These are phyloP conservation scores for Murina feae DNA, from an alignment of 2,113 vertebrate species.

Conservation along the genomic window DNA sequence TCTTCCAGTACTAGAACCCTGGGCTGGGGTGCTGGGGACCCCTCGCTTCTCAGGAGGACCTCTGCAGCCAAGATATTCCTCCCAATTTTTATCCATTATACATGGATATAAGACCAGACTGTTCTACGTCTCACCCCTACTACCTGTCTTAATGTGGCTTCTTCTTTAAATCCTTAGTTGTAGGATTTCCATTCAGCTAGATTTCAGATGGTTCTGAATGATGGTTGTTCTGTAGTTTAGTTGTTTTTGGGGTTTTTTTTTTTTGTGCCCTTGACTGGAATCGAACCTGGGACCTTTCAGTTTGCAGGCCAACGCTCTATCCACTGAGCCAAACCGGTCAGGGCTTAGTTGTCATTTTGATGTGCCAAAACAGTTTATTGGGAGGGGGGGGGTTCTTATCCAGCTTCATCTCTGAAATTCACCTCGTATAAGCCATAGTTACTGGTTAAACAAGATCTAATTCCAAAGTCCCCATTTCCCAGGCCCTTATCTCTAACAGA, in stretches of 20 bases:
- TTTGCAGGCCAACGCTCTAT: too few relatives aligned
- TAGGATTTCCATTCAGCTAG: not conserved
- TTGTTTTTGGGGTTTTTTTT: too few relatives aligned
- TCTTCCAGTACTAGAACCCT: not conserved
- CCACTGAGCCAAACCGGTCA: too few relatives aligned
- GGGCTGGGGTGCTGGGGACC: not conserved
- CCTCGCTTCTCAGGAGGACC: not conserved
- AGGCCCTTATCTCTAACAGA: not conserved
- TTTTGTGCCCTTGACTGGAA: too few relatives aligned
- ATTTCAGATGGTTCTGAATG: not conserved
- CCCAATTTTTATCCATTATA: not conserved
- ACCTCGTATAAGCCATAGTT: not conserved
- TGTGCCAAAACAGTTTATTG: not conserved
- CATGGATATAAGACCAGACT: not conserved
- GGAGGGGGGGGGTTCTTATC: not conserved
- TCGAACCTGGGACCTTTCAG: too few relatives aligned
- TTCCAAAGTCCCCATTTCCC: not conserved
- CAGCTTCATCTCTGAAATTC: not conserved
- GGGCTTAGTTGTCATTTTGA: not conserved
- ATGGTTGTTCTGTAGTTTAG: not conserved
- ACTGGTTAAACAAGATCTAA: constrained; percentile 23
- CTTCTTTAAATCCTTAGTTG: not conserved
- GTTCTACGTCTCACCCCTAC: not conserved
- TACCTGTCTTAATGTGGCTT: not conserved
- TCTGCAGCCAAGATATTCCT: not conserved